Evolutionary conservation across 2,888 invertebrate genomes (phyloP), one percentile per base, ranked within the genome.

Genomic region (Metallyticus violacea): DNA sequence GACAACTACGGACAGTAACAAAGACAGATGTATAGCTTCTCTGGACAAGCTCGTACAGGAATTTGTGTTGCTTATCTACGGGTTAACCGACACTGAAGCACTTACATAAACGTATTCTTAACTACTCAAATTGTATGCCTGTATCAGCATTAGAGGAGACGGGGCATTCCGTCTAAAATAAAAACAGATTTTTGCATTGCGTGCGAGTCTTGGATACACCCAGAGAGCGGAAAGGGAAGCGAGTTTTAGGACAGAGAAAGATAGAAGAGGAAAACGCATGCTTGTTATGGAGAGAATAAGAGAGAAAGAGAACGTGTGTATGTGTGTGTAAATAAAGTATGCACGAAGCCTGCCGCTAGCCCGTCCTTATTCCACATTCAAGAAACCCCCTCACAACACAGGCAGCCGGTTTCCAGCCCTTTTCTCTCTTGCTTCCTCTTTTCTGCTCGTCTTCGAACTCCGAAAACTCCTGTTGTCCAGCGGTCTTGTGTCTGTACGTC

Each of bases 101-200:
- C n/a, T n/a, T n/a, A n/a, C n/a, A n/a, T n/a, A n/a, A n/a, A n/a
- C n/a, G n/a, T n/a, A n/a, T n/a, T n/a, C n/a, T n/a, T n/a, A n/a
- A n/a, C n/a, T n/a, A n/a, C n/a, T n/a, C n/a, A n/a, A n/a, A n/a
- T n/a, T n/a, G n/a, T n/a, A 6, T 62, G 40, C 40, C 15, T 62
- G 40, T 4, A 62, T 62, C 15, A 15, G 40, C 40, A 22, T 62
- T 9, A 6, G 40, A 62, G 40, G 40, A 6, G 40, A 62, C 40
- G 40, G 40, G 40, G 40, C 4, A 62, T 77, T 83, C 83, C 77
- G 28, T 29, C 28, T 77, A 28, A 77, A 81, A 81, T 29, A 30
- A 83, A 83, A 83, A 62, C 40, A 76, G 83, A 77, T 77, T 77
- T 83, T 83, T 83, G 83, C 83, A 29, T 83, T 83, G 83, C 83